phyloP scores from a whole-genome alignment of 2,888 invertebrate species.

The Malthinus flaveolus region DNA sequence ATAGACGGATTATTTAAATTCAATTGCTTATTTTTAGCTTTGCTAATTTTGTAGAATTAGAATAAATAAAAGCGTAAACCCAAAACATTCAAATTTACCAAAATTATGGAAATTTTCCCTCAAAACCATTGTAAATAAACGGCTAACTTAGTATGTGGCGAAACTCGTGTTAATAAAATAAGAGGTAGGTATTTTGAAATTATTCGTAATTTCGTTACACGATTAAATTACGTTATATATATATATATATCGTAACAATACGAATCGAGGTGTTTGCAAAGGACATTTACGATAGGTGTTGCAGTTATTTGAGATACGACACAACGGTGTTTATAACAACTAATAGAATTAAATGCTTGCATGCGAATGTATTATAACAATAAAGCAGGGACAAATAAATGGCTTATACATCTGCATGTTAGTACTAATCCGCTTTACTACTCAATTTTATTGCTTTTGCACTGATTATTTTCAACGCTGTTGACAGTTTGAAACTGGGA shows the following conservation, averaged over 20 bases:
- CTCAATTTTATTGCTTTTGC: conserved; percentile 16
- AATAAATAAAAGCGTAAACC: too few relatives aligned
- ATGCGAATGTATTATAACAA: conserved; percentile 19
- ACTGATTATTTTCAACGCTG: conserved; percentile 12
- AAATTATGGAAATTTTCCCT: too few relatives aligned
- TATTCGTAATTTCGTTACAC: not conserved
- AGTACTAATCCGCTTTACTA: conserved; percentile 16
- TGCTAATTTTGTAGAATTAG: too few relatives aligned
- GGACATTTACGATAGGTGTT: conserved; percentile 25
- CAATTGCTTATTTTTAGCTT: too few relatives aligned
- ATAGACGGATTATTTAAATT: too few relatives aligned
- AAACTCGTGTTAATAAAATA: too few relatives aligned
- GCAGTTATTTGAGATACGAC: conserved; percentile 18
- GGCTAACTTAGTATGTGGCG: too few relatives aligned
- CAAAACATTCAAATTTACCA: too few relatives aligned
- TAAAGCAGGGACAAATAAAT: conserved; percentile 21
- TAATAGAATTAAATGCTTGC: conserved; percentile 24
- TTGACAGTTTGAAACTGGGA: conserved; percentile 12
- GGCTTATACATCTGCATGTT: conserved; percentile 17
- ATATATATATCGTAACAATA: conserved; percentile 8
- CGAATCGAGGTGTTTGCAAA: conserved; percentile 20
- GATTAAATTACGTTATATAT: not conserved
- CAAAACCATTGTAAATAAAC: too few relatives aligned
- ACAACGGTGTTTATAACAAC: conserved; percentile 18
- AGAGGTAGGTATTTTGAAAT: too few relatives aligned